A percentile compares a stretch with the other conserved stretches of the same genome.
phyloP scores from a whole-genome alignment of 2,888 invertebrate species.

The Sinopyrophorus schimmeli region DNA sequence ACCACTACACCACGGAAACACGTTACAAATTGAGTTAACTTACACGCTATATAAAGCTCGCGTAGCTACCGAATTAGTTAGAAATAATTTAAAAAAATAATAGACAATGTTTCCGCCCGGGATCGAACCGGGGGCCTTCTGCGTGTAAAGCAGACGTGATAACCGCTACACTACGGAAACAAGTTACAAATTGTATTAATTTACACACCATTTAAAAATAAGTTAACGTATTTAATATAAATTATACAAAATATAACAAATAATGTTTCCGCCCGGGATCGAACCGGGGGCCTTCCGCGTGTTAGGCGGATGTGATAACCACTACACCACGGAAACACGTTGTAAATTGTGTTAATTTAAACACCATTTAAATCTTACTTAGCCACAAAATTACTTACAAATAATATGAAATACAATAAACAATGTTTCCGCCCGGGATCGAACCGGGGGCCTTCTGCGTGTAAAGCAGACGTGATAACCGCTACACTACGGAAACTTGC shows the following conservation, averaged over 20 bases:
- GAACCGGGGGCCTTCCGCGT: constrained; percentile 90
- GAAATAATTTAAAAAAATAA: too few species aligned
- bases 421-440: constrained; percentile 73
- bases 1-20: constrained; percentile 69
- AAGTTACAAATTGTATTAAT: too few species aligned
- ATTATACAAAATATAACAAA: too few species aligned
- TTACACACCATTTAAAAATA: too few species aligned
- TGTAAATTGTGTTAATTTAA: too few species aligned
- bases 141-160: constrained; percentile 82
- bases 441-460: constrained; percentile 76
- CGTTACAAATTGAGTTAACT: too few species aligned
- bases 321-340: constrained; percentile 65
- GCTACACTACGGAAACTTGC: constrained; percentile 65
- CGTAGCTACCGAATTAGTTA: too few species aligned
- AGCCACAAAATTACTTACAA: too few species aligned
- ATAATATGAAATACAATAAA: too few species aligned
- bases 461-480: constrained; percentile 82
- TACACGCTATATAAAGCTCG: too few species aligned
- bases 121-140: constrained; percentile 74
- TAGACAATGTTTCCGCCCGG: constrained; percentile 73
- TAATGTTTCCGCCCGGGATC: constrained; percentile 88
- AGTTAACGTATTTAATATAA: too few species aligned
- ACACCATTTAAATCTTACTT: too few species aligned
- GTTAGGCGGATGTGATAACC: constrained; percentile 91
- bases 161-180: constrained; percentile 71